Base-by-base conservation (phyloP, 2,113 vertebrate species). In the Cynopterus brachyotis region DNA sequence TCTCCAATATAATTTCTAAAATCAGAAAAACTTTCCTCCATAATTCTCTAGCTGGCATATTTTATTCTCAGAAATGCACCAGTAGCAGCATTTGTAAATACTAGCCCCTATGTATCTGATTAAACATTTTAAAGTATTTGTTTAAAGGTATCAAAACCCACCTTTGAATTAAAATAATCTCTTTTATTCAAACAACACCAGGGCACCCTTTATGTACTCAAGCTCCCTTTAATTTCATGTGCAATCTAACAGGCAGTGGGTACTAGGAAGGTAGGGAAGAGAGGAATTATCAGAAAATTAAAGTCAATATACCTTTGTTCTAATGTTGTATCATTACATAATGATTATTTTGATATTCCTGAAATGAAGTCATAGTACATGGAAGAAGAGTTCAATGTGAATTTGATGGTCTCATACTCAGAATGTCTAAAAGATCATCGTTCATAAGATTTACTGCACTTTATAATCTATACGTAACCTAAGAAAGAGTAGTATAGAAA, bases 401-500 rank as follows among this genome's bases (percentile, higher is more conserved):
- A 94, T 89, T 69, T 70, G 19, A 93, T 76, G 35, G 12, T 60
- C 40, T 91, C 81, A 91, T 78, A 12, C 28, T 73, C 47, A 94
- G 5, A 85, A 69, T 40, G 28, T 59, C 73, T 60, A 80, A 37
- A 84, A 47, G 26, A 76, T 59, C 66, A 88, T 19, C 37, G 59
- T 85, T 73, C 35, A 76, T 67, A 89, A 91, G 9, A 89, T 28
- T 66, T 95, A 84, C 47, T 80, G 17, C 12, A 81, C 16, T 75
- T 84, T 84, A 91, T 42, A 75, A 89, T 66, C 45, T 82, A 47
- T 55, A 82, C 83, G 60, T 42, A 91, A 91, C 79, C 66, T 93
- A 96, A 96, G 64, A 95, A 89, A 93, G 12, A 67, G 6, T 64
- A 80, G 4, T 16, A 85, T 3, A 89, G 32, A 96, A 95, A 78